Conservation (phyloP, 2,888 invertebrate species). For the Ernsta delagoae region DNA sequence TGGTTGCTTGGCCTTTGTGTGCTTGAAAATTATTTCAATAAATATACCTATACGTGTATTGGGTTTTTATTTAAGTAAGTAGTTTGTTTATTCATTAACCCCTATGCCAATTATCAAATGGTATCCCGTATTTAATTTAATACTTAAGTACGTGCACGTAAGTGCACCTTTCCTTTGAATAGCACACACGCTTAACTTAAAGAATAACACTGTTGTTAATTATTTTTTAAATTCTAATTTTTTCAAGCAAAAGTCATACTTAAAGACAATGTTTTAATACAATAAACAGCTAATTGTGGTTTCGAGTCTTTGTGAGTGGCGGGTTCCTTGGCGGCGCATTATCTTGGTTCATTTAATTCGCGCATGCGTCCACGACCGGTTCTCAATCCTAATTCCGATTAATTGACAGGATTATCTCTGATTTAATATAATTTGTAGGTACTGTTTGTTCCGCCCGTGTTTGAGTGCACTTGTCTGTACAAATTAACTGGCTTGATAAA, state of each 20-base stretch:
- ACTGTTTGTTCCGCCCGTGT: slow-evolving; percentile 69
- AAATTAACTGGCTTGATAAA: slow-evolving; percentile 49
- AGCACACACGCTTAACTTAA: background rate
- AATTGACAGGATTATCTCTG: slow-evolving; percentile 84
- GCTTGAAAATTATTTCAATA: background rate
- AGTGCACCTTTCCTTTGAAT: no score
- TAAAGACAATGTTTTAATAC: background rate
- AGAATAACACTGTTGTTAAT: background rate
- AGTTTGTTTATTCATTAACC: no score
- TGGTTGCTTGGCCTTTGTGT: background rate
- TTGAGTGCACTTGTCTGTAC: slow-evolving; percentile 53
- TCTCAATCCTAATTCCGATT: slow-evolving; percentile 81
- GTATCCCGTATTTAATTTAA: no score
- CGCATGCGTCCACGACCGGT: slow-evolving; percentile 78
- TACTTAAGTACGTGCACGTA: no score
- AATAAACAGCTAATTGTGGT: slow-evolving; percentile 11
- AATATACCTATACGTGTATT: no score
- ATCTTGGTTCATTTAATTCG: slow-evolving; percentile 68
- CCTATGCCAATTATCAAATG: no score
- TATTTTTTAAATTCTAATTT: background rate
- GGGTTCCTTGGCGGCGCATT: slow-evolving; percentile 42
- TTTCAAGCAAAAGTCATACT: background rate
- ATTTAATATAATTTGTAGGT: slow-evolving; percentile 80
- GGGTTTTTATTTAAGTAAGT: no score
- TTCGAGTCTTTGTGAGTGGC: slow-evolving; percentile 23